Percentiles rank a stretch among this genome's conserved stretches.
Conservation (phyloP, 2,113 vertebrate species). For the Clarias gariepinus region DNA sequence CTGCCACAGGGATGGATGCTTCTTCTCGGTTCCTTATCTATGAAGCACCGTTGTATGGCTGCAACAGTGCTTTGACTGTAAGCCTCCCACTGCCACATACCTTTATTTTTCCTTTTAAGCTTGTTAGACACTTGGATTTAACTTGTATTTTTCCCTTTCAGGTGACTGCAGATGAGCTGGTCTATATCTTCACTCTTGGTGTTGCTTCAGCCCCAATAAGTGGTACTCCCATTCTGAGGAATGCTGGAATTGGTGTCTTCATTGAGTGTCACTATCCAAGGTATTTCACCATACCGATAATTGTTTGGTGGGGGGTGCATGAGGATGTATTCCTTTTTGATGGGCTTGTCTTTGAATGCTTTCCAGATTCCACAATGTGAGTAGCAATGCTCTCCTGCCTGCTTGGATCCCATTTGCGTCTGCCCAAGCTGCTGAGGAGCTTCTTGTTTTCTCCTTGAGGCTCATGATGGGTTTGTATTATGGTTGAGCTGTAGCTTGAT, state of each 20-base stretch:
- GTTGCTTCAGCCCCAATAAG: too few relatives aligned
- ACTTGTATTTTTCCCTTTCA: background rate
- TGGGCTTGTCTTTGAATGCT: too few relatives aligned
- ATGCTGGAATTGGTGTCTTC: too few relatives aligned
- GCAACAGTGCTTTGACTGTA: conserved; percentile 56
- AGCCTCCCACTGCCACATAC: background rate
- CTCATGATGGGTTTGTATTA: conserved; percentile 44
- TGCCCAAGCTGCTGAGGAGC: conserved; percentile 22
- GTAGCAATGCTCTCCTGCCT: conserved; percentile 28
- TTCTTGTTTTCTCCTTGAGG: conserved; percentile 31
- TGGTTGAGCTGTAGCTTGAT: background rate
- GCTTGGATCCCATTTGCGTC: conserved; percentile 29
- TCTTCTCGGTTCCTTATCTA: conserved; percentile 53
- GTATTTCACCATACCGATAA: too few relatives aligned
- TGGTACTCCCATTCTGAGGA: too few relatives aligned
- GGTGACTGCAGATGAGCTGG: conserved; percentile 16
- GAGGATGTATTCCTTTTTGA: too few relatives aligned
- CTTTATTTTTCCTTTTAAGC: background rate
- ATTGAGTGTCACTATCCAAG: too few relatives aligned
- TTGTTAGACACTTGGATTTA: too few relatives aligned
- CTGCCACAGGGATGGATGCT: background rate
- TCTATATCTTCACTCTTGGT: too few relatives aligned
- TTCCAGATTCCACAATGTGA: conserved; percentile 42
- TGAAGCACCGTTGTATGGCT: conserved; percentile 55
- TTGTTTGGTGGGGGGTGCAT: too few relatives aligned